A percentile compares a stretch with the other conserved stretches of the same genome.
Conservation (phyloP, 92 coral and sea anemone species). For the Epizoanthus rinbou region DNA sequence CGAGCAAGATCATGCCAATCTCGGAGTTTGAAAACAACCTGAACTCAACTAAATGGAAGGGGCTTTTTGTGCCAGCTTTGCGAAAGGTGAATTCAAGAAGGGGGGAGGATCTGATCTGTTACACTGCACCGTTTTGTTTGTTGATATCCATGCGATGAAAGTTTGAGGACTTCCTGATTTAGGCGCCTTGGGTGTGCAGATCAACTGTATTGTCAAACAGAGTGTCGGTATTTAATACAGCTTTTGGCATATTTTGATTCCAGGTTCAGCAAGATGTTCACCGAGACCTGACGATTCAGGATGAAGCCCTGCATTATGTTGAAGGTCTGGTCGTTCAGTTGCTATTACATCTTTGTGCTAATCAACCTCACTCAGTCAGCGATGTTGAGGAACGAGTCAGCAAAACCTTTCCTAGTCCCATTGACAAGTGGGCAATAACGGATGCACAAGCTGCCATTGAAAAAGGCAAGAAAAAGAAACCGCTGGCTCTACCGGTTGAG, state of each 20-base stretch:
- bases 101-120: constrained; percentile 61
- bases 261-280: constrained; percentile 97
- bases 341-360: constrained; percentile 78
- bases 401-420: constrained; percentile 93
- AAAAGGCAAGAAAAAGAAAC: constrained; percentile 87
- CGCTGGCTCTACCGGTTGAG: constrained; percentile 88
- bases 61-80: constrained; percentile 82
- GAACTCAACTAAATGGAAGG: constrained; percentile 91
- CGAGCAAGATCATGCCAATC: constrained; percentile 78
- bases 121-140: constrained; percentile 55
- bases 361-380: constrained; percentile 84
- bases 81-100: constrained; percentile 77
- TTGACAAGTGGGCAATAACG: constrained; percentile 94
- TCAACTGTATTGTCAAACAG: neutral
- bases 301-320: constrained; percentile 93
- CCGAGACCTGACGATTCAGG: constrained; percentile 82
- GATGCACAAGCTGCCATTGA: constrained; percentile 94
- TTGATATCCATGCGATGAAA: constrained; percentile 5
- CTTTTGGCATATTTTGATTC: constrained; percentile 44
- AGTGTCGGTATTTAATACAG: constrained; percentile 13
- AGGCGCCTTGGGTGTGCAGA: neutral
- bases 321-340: constrained; percentile 91
- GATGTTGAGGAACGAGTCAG: constrained; percentile 94
- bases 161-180: constrained; percentile 23
- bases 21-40: constrained; percentile 84